These are phyloP conservation scores for Spea multiplicata DNA, from an alignment of 2,113 vertebrate genomes.

Conservation along the genomic window DNA sequence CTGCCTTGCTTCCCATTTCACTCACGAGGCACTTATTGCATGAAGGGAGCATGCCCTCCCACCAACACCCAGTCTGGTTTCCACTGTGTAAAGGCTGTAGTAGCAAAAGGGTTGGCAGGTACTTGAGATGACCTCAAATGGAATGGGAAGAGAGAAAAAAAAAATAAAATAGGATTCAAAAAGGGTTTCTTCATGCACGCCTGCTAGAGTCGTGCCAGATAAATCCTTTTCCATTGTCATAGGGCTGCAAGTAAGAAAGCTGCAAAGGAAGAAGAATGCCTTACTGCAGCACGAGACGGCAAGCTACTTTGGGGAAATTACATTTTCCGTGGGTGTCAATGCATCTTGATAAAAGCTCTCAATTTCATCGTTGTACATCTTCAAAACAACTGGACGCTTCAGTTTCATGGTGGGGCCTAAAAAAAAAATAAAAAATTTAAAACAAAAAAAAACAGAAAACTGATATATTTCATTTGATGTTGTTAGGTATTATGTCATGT, in stretches of 20 bases:
- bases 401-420: conserved; percentile 89
- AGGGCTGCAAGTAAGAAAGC: background rate
- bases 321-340: conserved; percentile 53
- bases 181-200: background rate
- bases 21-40: conserved; percentile 31
- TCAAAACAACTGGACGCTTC: conserved; percentile 69
- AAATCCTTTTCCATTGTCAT: background rate
- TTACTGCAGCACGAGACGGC: background rate
- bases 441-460: too few relatives aligned
- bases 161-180: background rate
- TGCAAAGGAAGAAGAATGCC: background rate
- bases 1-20: too few relatives aligned
- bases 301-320: conserved; percentile 58
- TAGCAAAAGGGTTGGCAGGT: background rate
- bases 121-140: background rate
- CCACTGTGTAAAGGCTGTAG: background rate
- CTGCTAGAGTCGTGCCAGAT: background rate
- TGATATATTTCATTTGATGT: background rate
- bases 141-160: background rate
- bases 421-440: background rate
- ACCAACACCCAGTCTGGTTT: background rate
- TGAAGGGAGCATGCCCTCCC: background rate
- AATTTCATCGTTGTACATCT: conserved; percentile 79
- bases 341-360: conserved; percentile 74
- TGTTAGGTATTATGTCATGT: too few relatives aligned